Conservation (phyloP, 92 coral and sea anemone genomes). For the Paramuricea clavata region DNA sequence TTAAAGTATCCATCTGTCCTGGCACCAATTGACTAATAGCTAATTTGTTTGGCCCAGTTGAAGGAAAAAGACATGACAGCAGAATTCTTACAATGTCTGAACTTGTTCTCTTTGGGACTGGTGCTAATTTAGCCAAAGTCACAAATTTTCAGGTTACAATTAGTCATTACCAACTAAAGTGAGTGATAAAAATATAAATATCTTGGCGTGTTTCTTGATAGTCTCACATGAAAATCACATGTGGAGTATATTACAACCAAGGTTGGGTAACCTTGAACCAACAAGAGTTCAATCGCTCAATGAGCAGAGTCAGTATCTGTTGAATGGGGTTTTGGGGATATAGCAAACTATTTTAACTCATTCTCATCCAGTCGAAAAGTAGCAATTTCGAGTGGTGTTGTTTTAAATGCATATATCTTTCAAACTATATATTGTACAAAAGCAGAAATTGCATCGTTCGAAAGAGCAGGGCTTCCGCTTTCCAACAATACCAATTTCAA, state of each 20-base stretch:
- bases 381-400: too few species aligned
- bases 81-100: not conserved
- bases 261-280: slow-evolving; percentile 29
- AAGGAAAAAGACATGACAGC: slow-evolving; percentile 13
- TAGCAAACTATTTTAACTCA: not conserved
- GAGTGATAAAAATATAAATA: slow-evolving; percentile 47
- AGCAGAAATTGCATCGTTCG: too few species aligned
- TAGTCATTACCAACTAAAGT: slow-evolving; percentile 13
- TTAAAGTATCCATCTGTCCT: slow-evolving; percentile 74
- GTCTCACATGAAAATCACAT: slow-evolving; percentile 37
- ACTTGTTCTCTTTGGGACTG: slow-evolving; percentile 34
- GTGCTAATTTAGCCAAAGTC: slow-evolving; percentile 39
- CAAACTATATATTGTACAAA: too few species aligned
- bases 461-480: too few species aligned
- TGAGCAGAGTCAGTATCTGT: slow-evolving; percentile 37
- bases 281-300: slow-evolving; percentile 33
- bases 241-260: slow-evolving; percentile 35
- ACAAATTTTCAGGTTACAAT: slow-evolving; percentile 28
- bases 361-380: too few species aligned
- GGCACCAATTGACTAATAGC: slow-evolving; percentile 76
- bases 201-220: slow-evolving; percentile 44
- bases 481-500: too few species aligned
- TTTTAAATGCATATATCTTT: too few species aligned
- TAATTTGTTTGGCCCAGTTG: slow-evolving; percentile 73
- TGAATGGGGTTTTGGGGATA: slow-evolving; percentile 27